Conservation (phyloP, 2,888 invertebrate genomes). For the Ennomos quercinarius region DNA sequence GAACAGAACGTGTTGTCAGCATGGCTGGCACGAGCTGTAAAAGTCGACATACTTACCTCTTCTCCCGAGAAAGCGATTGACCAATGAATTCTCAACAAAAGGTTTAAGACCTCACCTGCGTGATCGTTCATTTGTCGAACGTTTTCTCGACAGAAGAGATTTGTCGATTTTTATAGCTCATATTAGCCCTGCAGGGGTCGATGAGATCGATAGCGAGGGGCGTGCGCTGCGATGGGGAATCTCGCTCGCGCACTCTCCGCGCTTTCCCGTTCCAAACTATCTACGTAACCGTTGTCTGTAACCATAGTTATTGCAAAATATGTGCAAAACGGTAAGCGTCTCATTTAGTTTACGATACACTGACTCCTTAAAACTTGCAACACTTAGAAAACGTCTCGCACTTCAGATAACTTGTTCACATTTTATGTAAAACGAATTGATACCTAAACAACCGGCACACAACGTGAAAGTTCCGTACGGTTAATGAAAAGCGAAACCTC, state of each 20-base stretch:
- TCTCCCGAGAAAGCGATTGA: no score
- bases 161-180: no score
- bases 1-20: slow-evolving; percentile 32
- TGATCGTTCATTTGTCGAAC: no score
- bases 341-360: slow-evolving; percentile 79
- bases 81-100: no score
- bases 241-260: slow-evolving; percentile 61
- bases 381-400: slow-evolving; percentile 75
- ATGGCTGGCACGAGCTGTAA: no score
- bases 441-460: slow-evolving; percentile 76
- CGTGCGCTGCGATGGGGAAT: slow-evolving; percentile 67
- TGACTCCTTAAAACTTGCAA: slow-evolving; percentile 76
- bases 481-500: slow-evolving; percentile 73
- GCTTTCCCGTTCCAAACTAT: slow-evolving; percentile 58
- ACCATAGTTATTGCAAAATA: slow-evolving; percentile 81
- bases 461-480: slow-evolving; percentile 73
- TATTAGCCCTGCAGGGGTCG: no score
- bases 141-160: no score
- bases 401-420: slow-evolving; percentile 66
- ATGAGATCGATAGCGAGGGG: slow-evolving; percentile 28
- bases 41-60: no score
- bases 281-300: slow-evolving; percentile 74
- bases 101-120: no score
- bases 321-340: slow-evolving; percentile 83
- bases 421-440: slow-evolving; percentile 68